Evolutionary conservation across 53 echinoderm and acorn worm species (phyloP), one percentile per base, ranked within the genome.

Genomic region (Henricia sp.): DNA sequence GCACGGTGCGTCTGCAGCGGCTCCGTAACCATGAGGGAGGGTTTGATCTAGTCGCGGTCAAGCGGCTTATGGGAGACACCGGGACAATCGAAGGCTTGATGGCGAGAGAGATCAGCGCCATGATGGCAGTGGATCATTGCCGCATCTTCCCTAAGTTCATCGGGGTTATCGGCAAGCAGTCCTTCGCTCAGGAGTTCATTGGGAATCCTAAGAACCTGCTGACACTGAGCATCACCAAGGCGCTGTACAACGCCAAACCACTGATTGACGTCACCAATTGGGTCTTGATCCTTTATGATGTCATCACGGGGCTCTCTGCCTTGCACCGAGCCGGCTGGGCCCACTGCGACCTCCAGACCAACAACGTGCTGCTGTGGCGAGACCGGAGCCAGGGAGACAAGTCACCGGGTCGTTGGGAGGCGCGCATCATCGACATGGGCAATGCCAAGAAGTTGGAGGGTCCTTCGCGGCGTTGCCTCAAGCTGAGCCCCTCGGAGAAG

Each of bases 321-420:
- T 64, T 80, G 44, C 80, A 80, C 80, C 43, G 46, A 46, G 43
- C 63, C 32, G 80, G 80, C 42, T 80, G 80, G 80, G 80, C 80
- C 32, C 80, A 80, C 46, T 80, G 80, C 80, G 80, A 80, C 50
- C 30, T 80, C n/a, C 80, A 80, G 63, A 60, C 63, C 63, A 80
- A 80, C 33, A 80, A 80, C 63, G 80, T 80, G 46, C 63, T 80
- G 26, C 64, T 80, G 50, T 80, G 80, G 80, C 42, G 13, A 20
- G 35, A 80, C 20, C 10, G 80, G 80, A 64, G 57, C 50, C 42
- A 43, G 26, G 24, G 26, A n/a, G 34, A 62, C 2, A 16, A 42
- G 40, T 11, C 60, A 10, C 6, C 6, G 28, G 58, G 16, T 6
- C 32, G 62, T 29, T 80, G 80, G 80, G 41, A 64, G 44, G 80